A percentile compares a stretch with the other conserved stretches of the same genome.
phyloP scores from a whole-genome alignment of 2,797 vertebrate species.

The Vipera latastei region DNA sequence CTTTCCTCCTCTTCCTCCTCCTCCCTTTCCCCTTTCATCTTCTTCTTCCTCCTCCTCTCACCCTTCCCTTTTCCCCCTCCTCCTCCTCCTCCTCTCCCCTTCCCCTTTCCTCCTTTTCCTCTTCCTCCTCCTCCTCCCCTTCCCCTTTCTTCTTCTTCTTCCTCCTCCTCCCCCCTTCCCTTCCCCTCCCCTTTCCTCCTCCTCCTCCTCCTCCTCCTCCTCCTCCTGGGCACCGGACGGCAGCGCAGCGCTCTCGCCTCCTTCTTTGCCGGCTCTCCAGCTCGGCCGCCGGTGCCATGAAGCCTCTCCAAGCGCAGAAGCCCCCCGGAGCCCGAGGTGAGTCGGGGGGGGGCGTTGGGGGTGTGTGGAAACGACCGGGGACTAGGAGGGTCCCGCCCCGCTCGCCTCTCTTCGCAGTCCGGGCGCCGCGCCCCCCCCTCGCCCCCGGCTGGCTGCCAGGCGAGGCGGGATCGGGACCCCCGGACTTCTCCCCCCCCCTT shows the following conservation, averaged over 20 bases:
- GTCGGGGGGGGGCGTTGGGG: not conserved
- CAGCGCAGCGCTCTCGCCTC: not conserved
- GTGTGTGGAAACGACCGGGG: not conserved
- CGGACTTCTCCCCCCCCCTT: no score
- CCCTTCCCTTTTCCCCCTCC: no score
- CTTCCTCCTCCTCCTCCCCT: fast-evolving
- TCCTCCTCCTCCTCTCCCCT: not conserved
- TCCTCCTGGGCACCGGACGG: not conserved
- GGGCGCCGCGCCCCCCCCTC: not conserved
- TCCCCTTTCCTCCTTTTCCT: fast-evolving
- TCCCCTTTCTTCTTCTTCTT: no score
- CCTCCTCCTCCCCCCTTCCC: fast-evolving
- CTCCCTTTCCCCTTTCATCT: no score
- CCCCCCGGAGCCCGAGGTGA: fast-evolving
- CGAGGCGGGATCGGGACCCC: no score
- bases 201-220: not conserved
- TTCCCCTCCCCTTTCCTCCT: no score
- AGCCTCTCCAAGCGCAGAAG: not conserved
- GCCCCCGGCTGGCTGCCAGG: no score
- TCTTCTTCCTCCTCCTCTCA: fast-evolving
- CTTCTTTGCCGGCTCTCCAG: not conserved
- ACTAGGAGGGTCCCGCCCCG: not conserved
- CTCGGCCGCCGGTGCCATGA: not conserved
- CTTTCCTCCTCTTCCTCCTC: fast-evolving
- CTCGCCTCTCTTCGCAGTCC: fast-evolving